A percentile compares a stretch with the other conserved stretches of the same genome.
Conservation (phyloP, 2,113 vertebrate species). For the Otolemur garnettii region DNA sequence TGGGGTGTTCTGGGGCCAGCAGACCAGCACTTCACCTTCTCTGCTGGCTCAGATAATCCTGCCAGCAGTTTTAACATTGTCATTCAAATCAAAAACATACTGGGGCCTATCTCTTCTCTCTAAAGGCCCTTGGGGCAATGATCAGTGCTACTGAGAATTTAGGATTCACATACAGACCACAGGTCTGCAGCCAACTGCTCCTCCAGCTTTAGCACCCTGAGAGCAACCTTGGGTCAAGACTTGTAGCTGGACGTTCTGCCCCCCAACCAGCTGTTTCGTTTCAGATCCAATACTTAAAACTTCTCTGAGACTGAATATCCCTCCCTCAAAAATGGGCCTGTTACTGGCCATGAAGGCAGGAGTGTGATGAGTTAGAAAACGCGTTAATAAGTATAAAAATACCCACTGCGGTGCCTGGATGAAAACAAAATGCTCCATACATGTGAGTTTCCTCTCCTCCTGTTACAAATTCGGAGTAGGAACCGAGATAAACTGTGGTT, state of each 20-base stretch:
- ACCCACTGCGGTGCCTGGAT: not conserved
- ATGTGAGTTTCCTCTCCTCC: not conserved
- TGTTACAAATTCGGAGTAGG: not conserved
- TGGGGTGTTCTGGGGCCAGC: not conserved
- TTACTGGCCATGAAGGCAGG: accelerated
- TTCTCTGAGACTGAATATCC: not conserved
- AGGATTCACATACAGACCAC: not conserved
- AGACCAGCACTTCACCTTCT: not conserved
- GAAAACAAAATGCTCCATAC: not conserved
- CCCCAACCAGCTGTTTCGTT: not conserved
- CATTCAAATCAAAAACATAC: not conserved
- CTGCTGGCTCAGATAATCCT: not conserved
- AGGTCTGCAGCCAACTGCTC: not conserved
- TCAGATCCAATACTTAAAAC: not conserved
- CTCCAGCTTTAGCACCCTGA: not conserved
- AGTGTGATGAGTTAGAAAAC: too few species aligned
- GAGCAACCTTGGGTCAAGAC: accelerated
- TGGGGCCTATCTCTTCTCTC: not conserved
- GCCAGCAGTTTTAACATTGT: not conserved
- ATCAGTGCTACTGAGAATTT: not conserved
- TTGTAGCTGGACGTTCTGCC: not conserved
- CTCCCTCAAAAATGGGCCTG: not conserved
- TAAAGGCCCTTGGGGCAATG: not conserved
- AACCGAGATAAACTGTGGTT: not conserved
- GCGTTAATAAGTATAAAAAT: not conserved